Evolutionary conservation across 2,113 vertebrate species (phyloP).

Genomic region (Nothocercus nigrocapillus): DNA sequence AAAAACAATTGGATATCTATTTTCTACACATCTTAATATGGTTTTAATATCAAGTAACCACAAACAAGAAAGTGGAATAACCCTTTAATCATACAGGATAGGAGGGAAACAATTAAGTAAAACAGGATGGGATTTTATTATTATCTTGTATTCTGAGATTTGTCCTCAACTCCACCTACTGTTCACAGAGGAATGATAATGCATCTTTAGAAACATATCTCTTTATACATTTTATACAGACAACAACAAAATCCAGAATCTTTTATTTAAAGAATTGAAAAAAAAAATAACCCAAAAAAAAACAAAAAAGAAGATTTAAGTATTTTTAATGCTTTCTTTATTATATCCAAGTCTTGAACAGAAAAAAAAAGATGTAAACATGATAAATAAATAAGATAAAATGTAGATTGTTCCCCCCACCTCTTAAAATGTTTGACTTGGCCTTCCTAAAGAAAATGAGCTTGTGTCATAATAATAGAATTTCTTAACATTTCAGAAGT

Average conservation of each 20-base stretch:
- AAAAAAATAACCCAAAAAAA: constrained; percentile 59
- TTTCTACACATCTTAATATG: constrained; percentile 76
- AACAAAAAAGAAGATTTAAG: constrained; percentile 48
- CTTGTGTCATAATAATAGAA: not conserved
- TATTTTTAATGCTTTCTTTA: constrained; percentile 81
- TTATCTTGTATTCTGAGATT: constrained; percentile 64
- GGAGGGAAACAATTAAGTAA: constrained; percentile 68
- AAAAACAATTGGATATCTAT: constrained; percentile 77
- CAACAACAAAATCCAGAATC: constrained; percentile 65
- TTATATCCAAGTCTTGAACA: constrained; percentile 76
- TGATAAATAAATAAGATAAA: constrained; percentile 86
- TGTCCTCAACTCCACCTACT: constrained; percentile 62
- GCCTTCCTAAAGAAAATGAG: constrained; percentile 62
- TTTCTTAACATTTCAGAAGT: constrained; percentile 48
- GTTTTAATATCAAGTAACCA: constrained; percentile 79
- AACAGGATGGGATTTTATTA: constrained; percentile 63
- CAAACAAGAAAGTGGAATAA: constrained; percentile 79
- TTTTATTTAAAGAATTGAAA: constrained; percentile 58
- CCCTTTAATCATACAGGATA: constrained; percentile 77
- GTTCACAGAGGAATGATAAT: constrained; percentile 77
- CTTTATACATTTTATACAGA: constrained; percentile 80
- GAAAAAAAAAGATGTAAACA: constrained; percentile 83
- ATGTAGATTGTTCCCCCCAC: constrained; percentile 71
- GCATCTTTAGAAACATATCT: constrained; percentile 72
- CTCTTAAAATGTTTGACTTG: constrained; percentile 68